Evolutionary conservation across 2,888 invertebrate genomes (phyloP), one percentile per base, ranked within the genome.

Genomic region (Sphinx pinastri): DNA sequence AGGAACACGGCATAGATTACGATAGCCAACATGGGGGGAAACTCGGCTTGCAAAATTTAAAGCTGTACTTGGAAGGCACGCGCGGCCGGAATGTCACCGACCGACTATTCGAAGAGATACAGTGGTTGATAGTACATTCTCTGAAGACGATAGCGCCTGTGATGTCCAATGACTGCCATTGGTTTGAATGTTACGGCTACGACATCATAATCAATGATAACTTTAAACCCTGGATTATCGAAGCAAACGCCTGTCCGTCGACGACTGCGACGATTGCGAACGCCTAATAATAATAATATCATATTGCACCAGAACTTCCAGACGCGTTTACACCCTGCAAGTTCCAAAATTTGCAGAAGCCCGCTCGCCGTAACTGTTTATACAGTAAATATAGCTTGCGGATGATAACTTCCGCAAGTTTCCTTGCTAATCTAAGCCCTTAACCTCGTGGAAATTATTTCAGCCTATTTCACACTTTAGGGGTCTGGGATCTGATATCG

Each of bases 11-110:
- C 79, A 97, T 96, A 60, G 98, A 98, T 87, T 89, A 99, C 86
- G 99, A 99, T 88, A 96, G 96, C 75, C 94, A 97, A 67, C 98
- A 99, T 82, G 99, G 99, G n/a, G 99, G 99, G 0, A 99, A 99
- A 91, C 95, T 98, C 94, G 97, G 97, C 70, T 96, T 98, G 47
- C 97, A 98, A 85, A 98, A 98, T 94, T 93, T 99, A 70, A 95
- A 97, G 69, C 93, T 99, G 2, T 98, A 98, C 86, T 92, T 99
- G 79, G 98, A 98, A 88, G 98, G 98, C 74, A 98, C 98, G 0
- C 94, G 97, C 66, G 98, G 98, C 6, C 97, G 97, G 86, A 95
- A 95, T 72, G 97, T 98, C 0, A 98, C 98, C 0, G 97, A 98
- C 83, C 96, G 96, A 75, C 92, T 99, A 14, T 99, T 98, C 84